Conservation (phyloP, 2,888 invertebrate genomes). For the Hydrotaea cyrtoneurina region DNA sequence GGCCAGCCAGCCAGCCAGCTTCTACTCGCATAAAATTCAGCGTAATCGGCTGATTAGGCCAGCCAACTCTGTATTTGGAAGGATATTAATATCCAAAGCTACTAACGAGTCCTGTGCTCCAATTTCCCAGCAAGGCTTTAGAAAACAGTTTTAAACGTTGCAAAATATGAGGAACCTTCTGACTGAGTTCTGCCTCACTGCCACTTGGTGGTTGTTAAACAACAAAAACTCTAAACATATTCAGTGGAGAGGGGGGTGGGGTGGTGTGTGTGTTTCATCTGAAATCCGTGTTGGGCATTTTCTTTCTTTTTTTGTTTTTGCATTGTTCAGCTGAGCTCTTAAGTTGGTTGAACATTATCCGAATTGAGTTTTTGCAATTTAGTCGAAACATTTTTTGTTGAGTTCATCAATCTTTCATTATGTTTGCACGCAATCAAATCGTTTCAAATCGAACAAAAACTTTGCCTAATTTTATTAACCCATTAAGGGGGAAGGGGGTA, state of each 20-base stretch:
- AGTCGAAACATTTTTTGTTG: not conserved
- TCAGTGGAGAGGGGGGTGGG: no score
- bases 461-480: not conserved
- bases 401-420: slow-evolving; percentile 33
- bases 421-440: slow-evolving; percentile 14
- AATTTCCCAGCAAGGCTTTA: slow-evolving; percentile 14
- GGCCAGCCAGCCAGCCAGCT: not conserved
- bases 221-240: not conserved
- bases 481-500: not conserved
- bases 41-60: slow-evolving; percentile 27
- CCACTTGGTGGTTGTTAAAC: not conserved
- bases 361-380: slow-evolving; percentile 2
- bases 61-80: not conserved
- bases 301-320: no score
- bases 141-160: not conserved
- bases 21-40: not conserved
- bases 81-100: slow-evolving; percentile 3
- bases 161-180: not conserved
- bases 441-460: not conserved
- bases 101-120: slow-evolving; percentile 8
- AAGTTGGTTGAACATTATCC: not conserved
- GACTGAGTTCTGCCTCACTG: not conserved
- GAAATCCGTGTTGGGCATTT: not conserved
- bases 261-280: no score
- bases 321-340: not conserved